Evolutionary conservation across 2,113 vertebrate species (phyloP).

Genomic region (Choloepus hoffmanni): DNA sequence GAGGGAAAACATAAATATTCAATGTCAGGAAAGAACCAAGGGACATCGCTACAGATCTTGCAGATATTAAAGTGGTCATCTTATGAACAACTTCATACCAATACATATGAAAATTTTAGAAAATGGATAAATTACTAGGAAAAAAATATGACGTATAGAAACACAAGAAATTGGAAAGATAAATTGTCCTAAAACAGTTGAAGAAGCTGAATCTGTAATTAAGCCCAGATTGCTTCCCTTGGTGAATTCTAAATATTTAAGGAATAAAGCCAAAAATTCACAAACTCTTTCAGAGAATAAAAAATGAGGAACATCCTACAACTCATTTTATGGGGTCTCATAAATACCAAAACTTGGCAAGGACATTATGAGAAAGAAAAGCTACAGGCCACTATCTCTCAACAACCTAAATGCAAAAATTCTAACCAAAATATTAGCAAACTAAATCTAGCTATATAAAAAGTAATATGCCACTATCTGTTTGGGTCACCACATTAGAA

Average conservation of each 20-base stretch:
- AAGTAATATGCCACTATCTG: neutral
- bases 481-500: neutral
- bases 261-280: neutral
- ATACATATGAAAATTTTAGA: neutral
- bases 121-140: constrained; percentile 30
- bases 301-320: neutral
- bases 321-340: neutral
- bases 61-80: neutral
- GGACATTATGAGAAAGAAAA: neutral
- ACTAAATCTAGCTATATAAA: constrained; percentile 28
- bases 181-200: neutral
- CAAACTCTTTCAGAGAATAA: constrained; percentile 25
- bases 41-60: neutral
- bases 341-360: constrained; percentile 55
- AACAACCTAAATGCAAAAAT: constrained; percentile 54
- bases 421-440: constrained; percentile 21
- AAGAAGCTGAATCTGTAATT: constrained; percentile 31
- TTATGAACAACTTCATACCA: neutral
- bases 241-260: constrained; percentile 51
- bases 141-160: neutral
- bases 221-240: constrained; percentile 23
- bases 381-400: neutral
- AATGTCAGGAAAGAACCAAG: neutral
- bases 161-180: neutral
- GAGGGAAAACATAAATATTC: neutral